Evolutionary conservation across 2,797 vertebrate genomes (phyloP).

Genomic region (Cirrhinus molitorella): DNA sequence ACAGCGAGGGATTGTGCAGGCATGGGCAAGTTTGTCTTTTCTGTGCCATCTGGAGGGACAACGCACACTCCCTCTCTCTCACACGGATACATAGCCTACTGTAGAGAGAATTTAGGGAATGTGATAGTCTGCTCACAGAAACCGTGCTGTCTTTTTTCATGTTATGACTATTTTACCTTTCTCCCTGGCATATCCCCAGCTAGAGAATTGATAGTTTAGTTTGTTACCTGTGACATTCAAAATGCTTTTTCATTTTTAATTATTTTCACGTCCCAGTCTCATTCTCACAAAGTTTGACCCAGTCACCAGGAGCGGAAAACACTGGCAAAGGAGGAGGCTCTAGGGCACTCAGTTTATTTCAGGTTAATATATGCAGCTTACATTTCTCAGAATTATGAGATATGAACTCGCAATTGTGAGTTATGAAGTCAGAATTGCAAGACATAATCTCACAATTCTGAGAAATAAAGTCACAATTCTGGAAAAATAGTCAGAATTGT

Average conservation of each 20-base stretch:
- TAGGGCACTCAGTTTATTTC: neutral
- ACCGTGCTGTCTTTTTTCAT: constrained; percentile 15
- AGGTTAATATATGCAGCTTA: neutral
- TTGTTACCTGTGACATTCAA: neutral
- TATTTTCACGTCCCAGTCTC: neutral
- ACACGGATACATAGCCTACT: neutral
- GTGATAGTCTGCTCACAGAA: constrained; percentile 29
- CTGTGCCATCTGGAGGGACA: constrained; percentile 67
- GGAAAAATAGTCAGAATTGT: too few relatives aligned
- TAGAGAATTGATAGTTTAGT: neutral
- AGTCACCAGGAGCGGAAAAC: neutral
- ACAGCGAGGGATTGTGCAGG: constrained; percentile 67
- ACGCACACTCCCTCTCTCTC: constrained; percentile 55
- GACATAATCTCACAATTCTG: too few relatives aligned
- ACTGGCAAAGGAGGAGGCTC: neutral
- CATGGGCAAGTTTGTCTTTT: constrained; percentile 67
- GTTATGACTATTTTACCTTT: constrained; percentile 21
- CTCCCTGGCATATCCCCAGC: neutral
- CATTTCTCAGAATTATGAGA: too few relatives aligned
- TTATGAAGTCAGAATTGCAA: too few relatives aligned
- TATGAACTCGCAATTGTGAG: too few relatives aligned
- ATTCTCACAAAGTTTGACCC: neutral
- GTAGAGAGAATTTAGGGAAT: constrained; percentile 45
- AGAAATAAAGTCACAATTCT: too few relatives aligned
- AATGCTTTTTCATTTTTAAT: neutral